Percentiles rank a stretch among this genome's conserved stretches.
Conservation (phyloP, 1,140 invertebrate species). For the Sweltsa coloradensis region DNA sequence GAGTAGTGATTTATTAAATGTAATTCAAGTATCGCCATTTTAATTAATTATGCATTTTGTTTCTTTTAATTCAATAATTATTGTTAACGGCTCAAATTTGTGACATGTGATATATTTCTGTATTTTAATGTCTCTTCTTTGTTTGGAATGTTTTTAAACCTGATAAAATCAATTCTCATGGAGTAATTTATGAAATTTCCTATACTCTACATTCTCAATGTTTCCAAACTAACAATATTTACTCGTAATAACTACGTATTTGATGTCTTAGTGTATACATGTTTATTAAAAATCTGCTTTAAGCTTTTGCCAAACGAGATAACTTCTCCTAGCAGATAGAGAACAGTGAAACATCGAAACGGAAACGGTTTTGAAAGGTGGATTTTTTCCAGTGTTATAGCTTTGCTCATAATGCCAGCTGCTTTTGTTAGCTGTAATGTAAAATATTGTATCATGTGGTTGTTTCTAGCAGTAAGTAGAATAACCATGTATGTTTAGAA, state of each 20-base stretch:
- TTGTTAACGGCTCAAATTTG: conserved; percentile 14
- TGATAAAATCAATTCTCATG: background rate
- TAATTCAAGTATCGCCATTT: background rate
- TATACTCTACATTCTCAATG: conserved; percentile 1
- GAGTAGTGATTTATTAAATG: background rate
- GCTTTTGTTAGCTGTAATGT: conserved; percentile 7
- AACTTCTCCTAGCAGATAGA: background rate
- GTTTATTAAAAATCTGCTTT: background rate
- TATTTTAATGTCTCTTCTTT: conserved; percentile 8
- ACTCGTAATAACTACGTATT: no score
- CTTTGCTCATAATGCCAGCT: conserved; percentile 9
- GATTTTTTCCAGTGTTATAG: conserved; percentile 7
- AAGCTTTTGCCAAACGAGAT: no score
- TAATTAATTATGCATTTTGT: conserved; percentile 10
- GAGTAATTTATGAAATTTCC: background rate
- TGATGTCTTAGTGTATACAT: background rate
- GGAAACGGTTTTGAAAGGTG: conserved; percentile 1
- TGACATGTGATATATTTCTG: conserved; percentile 16
- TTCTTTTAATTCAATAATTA: background rate
- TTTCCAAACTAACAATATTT: no score
- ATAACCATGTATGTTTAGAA: conserved; percentile 6
- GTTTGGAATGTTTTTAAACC: conserved; percentile 4
- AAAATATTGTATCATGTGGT: conserved; percentile 6
- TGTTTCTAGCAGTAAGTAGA: background rate
- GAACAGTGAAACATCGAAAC: background rate